Base-by-base conservation (phyloP, 1,140 invertebrate species). In the Telenomus remus region DNA sequence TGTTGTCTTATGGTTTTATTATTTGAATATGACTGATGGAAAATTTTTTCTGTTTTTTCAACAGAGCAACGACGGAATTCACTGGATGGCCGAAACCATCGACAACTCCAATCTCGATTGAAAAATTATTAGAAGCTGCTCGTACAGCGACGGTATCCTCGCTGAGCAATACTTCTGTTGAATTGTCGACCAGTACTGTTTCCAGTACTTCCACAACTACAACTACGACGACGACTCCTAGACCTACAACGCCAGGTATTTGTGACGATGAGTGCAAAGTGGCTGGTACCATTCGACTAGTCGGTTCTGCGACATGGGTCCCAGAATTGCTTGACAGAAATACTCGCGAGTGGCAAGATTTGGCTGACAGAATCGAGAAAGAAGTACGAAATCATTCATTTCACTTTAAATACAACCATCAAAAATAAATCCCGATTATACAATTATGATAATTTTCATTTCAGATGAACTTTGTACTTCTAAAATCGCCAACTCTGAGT, bases 31-130 rank as follows among this genome's bases (percentile, higher is more conserved):
- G 7, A 44, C 12, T 44, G 8, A 39, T 44, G 12, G 8, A 6
- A 49, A 50, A 50, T 34, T 13, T 34, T 37, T 15, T 15, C n/a
- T n/a, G n/a, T n/a, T 48, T 64, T 68, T 6, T 27, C 19, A 27
- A n/a, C 80, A 95, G 95, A 85, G 92, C 93, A 47, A 95, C 94
- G 11, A 96, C 95, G 1, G 94, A 95, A 83, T 96, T 96, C 79
- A 95, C 94, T 8, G 95, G 95, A 12, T 96, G 95, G 95, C 94
- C 95, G 9, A 94, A 94, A 5, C 91, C 93, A 4, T 93, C 94
- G 0, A 95, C 95, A 0, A 95, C 94, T 0, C 94, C 94, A 5
- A 92, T 95, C 49, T 95, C 94, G 0, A 93, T 95, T 43, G 94
- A 95, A 81, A 94, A 94, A 82, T 85, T 95, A 0, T 81, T 95